Evolutionary conservation across 2,888 invertebrate species (phyloP).

Genomic region (Xanthia togata): DNA sequence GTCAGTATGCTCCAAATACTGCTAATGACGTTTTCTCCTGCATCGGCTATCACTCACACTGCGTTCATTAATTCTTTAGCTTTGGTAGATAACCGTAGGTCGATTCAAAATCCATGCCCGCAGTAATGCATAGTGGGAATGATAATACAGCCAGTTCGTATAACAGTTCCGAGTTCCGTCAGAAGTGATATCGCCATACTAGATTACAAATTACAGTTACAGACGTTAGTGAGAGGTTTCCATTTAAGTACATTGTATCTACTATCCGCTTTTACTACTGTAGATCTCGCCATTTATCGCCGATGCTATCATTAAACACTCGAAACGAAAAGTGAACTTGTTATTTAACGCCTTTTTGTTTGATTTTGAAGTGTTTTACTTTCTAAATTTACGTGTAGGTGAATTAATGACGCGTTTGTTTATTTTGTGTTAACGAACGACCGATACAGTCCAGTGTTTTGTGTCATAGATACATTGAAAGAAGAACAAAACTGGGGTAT

Average conservation of each 20-base stretch:
- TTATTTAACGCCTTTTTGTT: constrained; percentile 72
- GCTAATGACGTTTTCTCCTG: constrained; percentile 68
- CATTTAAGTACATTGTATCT: constrained; percentile 77
- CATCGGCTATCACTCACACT: constrained; percentile 48
- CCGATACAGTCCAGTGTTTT: constrained; percentile 40
- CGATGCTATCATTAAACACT: constrained; percentile 78
- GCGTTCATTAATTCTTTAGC: constrained; percentile 67
- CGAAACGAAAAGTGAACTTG: constrained; percentile 82
- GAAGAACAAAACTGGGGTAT: constrained; percentile 51
- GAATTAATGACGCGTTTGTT: constrained; percentile 50
- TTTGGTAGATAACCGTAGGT: constrained; percentile 67
- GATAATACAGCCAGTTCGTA: constrained; percentile 69
- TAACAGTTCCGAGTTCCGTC: constrained; percentile 72
- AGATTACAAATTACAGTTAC: constrained; percentile 76
- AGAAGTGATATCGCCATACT: constrained; percentile 71
- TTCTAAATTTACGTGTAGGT: constrained; percentile 74
- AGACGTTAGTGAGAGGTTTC: constrained; percentile 78
- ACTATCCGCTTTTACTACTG: constrained; percentile 75
- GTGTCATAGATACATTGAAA: constrained; percentile 34
- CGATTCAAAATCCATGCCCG: constrained; percentile 63
- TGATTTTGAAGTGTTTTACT: constrained; percentile 77
- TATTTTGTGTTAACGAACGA: constrained; percentile 32
- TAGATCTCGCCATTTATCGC: constrained; percentile 75
- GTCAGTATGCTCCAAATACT: constrained; percentile 85
- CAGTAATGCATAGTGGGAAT: constrained; percentile 66